A percentile compares a stretch with the other conserved stretches of the same genome.
These are phyloP conservation scores for Cuculus canorus DNA, from an alignment of 2,797 vertebrate genomes.

Conservation along the genomic window DNA sequence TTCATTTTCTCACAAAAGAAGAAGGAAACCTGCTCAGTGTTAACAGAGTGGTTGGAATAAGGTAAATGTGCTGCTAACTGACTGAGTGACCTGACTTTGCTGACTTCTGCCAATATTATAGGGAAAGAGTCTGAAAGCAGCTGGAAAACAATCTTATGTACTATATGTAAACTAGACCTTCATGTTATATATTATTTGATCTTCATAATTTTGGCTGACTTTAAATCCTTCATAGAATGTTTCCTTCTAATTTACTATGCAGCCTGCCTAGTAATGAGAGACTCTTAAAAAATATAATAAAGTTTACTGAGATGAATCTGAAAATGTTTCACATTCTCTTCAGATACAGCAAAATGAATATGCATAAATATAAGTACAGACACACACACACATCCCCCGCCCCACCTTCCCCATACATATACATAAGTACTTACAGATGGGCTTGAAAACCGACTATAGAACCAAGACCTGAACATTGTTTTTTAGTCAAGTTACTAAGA, in stretches of 20 bases:
- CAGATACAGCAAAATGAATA: not conserved
- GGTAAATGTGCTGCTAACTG: not conserved
- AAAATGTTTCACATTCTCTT: not conserved
- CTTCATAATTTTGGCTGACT: not conserved
- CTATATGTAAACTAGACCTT: not conserved
- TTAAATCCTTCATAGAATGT: not conserved
- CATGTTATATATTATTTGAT: not conserved
- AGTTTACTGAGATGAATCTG: not conserved
- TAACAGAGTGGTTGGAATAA: not conserved
- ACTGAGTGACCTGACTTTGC: not conserved
- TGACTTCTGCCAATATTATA: not conserved
- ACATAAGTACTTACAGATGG: rapidly evolving
- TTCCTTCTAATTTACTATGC: not conserved
- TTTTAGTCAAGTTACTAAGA: not conserved
- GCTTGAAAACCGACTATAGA: not conserved
- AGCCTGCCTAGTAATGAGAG: not conserved
- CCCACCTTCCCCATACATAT: rapidly evolving
- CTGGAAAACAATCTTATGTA: not conserved
- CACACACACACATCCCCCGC: rapidly evolving
- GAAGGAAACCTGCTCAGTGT: not conserved
- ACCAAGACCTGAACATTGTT: not conserved
- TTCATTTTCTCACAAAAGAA: not conserved
- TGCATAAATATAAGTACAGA: not conserved
- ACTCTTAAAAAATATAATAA: not conserved
- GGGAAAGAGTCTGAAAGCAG: not conserved